Evolutionary conservation across 2,797 vertebrate genomes (phyloP), one percentile per base, ranked within the genome.

Genomic region (Rhinella marina): DNA sequence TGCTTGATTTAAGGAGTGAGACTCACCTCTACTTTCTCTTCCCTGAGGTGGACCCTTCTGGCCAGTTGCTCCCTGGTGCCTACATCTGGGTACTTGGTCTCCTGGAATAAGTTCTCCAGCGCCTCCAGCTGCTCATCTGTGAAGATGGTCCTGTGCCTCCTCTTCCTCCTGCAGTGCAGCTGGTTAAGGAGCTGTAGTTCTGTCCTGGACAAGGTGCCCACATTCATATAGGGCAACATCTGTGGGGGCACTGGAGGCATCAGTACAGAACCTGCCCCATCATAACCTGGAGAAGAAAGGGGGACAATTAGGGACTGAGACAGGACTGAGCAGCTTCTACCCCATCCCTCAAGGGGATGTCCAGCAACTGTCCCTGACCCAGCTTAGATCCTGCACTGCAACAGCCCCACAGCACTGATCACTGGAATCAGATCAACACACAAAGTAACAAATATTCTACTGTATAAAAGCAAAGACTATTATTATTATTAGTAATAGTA

Each of bases 21-120:
- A 64, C 86, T 94, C 91, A 99, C 98, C 98, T 99, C 98, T 54
- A 99, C 98, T 92, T 99, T 99, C 93, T 99, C 98, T 93, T 99
- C 98, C 25, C 98, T 95, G 88, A 99, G 96, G 88, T 99, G 98
- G 89, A 99, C 98, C 90, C 98, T 98, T 68, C 98, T 96, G 84
- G 98, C 98, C 91, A 99, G 94, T 93, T 99, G 98, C 90, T 99
- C 98, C 87, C 98, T 94, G 3, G 98, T 98, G 59, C 97, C 97
- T 85, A 99, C 98, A 86, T 99, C 98, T 19, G 98, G 98, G 93
- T 99, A 99, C 93, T 99, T 99, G 88, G 98, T 99, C 94, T 99
- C 97, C 90, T 98, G 97, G 92, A 99, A 99, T 81, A 99, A 97
- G 91, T 96, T 97, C 93, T 99, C 98, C 90, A 99, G 93, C 4